These are phyloP conservation scores for Noctua pronuba DNA, from an alignment of 2,888 invertebrate species.

Conservation along the genomic window DNA sequence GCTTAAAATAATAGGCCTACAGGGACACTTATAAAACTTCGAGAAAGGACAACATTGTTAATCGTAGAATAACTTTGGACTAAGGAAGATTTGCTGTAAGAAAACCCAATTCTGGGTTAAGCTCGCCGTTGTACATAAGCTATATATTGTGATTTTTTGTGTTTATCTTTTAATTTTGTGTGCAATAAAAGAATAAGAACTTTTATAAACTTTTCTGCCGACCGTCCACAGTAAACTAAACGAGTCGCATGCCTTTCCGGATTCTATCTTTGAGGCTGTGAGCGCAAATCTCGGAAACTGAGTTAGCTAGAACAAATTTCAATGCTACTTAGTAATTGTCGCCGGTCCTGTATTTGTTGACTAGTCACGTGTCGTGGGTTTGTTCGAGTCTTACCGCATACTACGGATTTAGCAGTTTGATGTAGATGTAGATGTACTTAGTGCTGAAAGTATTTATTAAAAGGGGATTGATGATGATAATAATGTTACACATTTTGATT, in stretches of 20 bases:
- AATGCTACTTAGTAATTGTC: slow-evolving; percentile 69
- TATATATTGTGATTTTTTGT: too few species aligned
- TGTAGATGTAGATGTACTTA: neutral
- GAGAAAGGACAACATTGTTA: too few species aligned
- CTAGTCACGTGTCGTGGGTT: slow-evolving; percentile 42
- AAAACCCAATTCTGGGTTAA: too few species aligned
- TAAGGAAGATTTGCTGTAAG: too few species aligned
- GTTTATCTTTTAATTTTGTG: too few species aligned
- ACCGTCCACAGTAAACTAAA: slow-evolving; percentile 68
- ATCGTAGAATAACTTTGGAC: neutral
- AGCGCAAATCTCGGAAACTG: slow-evolving; percentile 76
- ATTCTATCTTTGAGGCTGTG: slow-evolving; percentile 70
- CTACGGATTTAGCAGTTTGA: neutral
- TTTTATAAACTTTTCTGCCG: slow-evolving; percentile 51
- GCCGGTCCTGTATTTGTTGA: slow-evolving; percentile 37
- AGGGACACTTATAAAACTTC: too few species aligned
- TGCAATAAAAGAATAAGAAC: too few species aligned
- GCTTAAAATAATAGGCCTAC: too few species aligned
- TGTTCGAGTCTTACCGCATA: neutral
- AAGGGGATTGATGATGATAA: neutral
- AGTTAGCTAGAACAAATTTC: slow-evolving; percentile 76
- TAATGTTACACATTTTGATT: neutral
- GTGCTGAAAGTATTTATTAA: neutral
- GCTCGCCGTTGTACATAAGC: too few species aligned
- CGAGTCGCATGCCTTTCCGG: slow-evolving; percentile 76